phyloP scores from a whole-genome alignment of 1,140 invertebrate genomes.

The Lamellibrachia luymesi region DNA sequence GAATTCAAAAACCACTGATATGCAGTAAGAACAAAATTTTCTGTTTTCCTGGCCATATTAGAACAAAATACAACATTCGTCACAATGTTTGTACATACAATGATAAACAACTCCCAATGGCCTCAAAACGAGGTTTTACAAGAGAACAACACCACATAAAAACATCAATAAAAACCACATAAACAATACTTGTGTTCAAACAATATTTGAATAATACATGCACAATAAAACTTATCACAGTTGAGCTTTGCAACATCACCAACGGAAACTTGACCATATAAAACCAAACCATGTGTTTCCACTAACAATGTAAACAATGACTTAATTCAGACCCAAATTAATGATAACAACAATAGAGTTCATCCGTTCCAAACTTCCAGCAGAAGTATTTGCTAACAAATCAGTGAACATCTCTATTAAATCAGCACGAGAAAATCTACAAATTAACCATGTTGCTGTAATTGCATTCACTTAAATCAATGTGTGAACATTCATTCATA shows the following conservation, averaged over 20 bases:
- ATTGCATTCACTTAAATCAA: not conserved
- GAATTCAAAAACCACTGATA: not conserved
- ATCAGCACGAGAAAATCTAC: not conserved
- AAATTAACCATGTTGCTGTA: not conserved
- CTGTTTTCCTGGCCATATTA: not conserved
- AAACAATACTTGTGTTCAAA: not conserved
- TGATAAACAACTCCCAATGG: not conserved
- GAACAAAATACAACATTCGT: not conserved
- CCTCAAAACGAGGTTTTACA: not conserved
- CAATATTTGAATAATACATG: not conserved
- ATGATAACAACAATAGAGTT: not conserved
- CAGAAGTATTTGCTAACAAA: not conserved
- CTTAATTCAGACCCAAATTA: not conserved
- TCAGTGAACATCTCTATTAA: not conserved
- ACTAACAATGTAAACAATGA: not conserved
- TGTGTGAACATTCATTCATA: not conserved
- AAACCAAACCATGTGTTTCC: not conserved
- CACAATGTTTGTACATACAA: not conserved
- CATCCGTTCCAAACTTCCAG: not conserved
- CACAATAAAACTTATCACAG: slow-evolving; percentile 1
- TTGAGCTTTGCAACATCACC: not conserved
- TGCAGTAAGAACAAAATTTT: not conserved
- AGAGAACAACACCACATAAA: not conserved
- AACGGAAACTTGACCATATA: not conserved
- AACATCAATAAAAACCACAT: not conserved